phyloP scores from a whole-genome alignment of 2,888 invertebrate species.

The Nomada ferruginata region DNA sequence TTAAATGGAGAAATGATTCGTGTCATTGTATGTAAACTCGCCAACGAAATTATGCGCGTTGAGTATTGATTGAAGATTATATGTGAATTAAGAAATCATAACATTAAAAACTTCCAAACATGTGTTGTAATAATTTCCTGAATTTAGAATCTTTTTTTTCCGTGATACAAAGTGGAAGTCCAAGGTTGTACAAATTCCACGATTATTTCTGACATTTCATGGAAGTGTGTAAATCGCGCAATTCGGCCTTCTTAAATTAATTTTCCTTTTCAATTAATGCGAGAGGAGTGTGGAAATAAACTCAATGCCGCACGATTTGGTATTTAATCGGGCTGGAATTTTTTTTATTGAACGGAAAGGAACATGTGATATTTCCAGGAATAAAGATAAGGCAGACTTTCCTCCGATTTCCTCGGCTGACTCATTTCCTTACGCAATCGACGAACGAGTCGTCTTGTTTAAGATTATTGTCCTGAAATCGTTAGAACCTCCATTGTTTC shows the following conservation, averaged over 20 bases:
- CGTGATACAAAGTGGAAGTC: not conserved
- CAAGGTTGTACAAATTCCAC: not conserved
- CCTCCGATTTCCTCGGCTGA: slow-evolving; percentile 6
- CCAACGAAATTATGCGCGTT: slow-evolving; percentile 6
- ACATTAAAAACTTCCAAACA: not conserved
- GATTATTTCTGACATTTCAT: no score
- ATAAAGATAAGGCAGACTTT: slow-evolving; percentile 19
- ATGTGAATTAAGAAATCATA: no score
- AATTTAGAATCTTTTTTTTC: not conserved
- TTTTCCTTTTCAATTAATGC: not conserved
- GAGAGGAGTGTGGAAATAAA: not conserved
- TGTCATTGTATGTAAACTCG: slow-evolving; percentile 36
- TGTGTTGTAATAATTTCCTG: no score
- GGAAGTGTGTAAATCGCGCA: no score
- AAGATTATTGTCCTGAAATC: slow-evolving; percentile 55
- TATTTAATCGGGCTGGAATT: not conserved
- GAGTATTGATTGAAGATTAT: slow-evolving; percentile 25
- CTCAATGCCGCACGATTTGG: not conserved
- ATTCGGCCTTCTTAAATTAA: not conserved
- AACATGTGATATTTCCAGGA: slow-evolving; percentile 7
- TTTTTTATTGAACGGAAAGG: not conserved
- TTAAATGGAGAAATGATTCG: not conserved
- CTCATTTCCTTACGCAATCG: slow-evolving; percentile 48
- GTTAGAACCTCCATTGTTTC: slow-evolving; percentile 44
- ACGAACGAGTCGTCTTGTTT: slow-evolving; percentile 20